Conservation (phyloP, 2,797 vertebrate species). For the Cheracebus regulus region DNA sequence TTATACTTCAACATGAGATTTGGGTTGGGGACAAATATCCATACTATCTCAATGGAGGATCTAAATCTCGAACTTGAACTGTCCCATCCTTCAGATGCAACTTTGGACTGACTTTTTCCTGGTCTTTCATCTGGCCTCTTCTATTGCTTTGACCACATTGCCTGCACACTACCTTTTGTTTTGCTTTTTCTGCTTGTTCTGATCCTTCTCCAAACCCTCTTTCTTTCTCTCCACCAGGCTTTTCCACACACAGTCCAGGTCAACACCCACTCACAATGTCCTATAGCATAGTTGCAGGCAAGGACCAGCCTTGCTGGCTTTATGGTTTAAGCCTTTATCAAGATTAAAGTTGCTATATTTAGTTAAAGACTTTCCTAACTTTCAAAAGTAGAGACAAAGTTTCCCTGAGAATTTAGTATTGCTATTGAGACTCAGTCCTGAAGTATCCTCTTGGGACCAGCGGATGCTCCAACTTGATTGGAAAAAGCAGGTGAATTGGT, state of each 20-base stretch:
- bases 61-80: background rate
- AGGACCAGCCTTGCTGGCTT: background rate
- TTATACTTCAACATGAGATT: too few species aligned
- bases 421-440: background rate
- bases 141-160: fast-evolving
- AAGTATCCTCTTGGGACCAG: background rate
- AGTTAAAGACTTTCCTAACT: background rate
- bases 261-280: background rate
- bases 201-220: background rate
- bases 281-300: fast-evolving
- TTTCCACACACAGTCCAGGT: background rate
- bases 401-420: background rate
- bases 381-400: background rate
- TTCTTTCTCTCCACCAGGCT: background rate
- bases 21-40: too few species aligned
- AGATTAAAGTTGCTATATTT: background rate
- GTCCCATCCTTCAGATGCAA: too few species aligned
- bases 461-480: background rate
- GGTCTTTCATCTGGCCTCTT: background rate
- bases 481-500: background rate
- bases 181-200: background rate
- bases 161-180: background rate
- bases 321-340: background rate
- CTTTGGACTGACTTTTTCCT: too few species aligned
- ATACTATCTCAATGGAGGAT: background rate